Conservation (phyloP, 1,140 invertebrate genomes). For the Zeugodacus cucurbitae region DNA sequence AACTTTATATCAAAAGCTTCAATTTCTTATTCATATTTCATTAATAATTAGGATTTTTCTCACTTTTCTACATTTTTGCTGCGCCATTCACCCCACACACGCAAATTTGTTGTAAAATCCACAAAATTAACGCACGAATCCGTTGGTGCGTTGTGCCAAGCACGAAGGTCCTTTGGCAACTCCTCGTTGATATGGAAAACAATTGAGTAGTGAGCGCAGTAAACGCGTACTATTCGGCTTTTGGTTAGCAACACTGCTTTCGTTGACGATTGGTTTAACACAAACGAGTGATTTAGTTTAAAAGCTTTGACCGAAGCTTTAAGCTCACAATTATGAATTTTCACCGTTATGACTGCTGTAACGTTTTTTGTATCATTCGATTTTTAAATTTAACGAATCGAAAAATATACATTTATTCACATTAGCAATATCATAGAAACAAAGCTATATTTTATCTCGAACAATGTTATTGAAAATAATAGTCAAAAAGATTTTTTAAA, state of each 20-base stretch:
- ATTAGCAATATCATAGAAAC: too few relatives aligned
- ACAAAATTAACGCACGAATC: neutral
- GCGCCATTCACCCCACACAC: neutral
- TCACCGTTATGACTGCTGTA: too few relatives aligned
- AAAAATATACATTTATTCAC: too few relatives aligned
- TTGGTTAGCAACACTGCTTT: neutral
- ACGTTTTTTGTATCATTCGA: too few relatives aligned
- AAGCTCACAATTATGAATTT: neutral
- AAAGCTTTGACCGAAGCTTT: neutral
- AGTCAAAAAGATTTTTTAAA: too few relatives aligned
- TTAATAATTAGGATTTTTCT: neutral
- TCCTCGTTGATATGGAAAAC: neutral
- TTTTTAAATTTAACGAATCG: too few relatives aligned
- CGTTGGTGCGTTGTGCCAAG: neutral
- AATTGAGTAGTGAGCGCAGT: neutral
- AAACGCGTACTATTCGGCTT: neutral
- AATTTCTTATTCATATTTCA: neutral
- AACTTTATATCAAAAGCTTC: neutral
- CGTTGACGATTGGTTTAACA: neutral
- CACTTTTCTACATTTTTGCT: neutral
- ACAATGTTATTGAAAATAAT: too few relatives aligned
- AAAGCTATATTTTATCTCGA: too few relatives aligned
- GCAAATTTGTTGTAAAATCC: neutral
- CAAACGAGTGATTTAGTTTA: neutral
- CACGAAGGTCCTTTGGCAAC: constrained; percentile 8